Conservation (phyloP, 2,797 vertebrate genomes). For the Ctenopoma multispine region DNA sequence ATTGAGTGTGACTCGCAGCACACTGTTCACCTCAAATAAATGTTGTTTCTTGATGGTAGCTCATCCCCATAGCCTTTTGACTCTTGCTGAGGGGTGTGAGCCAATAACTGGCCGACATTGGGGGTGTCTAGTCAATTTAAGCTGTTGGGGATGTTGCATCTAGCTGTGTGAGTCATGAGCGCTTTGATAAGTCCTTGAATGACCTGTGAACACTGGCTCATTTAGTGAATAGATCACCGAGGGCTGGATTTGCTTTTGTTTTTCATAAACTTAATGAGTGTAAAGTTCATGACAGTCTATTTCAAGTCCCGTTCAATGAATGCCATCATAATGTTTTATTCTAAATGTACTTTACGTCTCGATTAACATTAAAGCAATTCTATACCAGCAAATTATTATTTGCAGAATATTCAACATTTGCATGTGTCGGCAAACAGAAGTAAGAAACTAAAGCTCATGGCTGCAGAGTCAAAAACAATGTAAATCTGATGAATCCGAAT, state of each 20-base stretch:
- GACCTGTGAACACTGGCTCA: constrained; percentile 50
- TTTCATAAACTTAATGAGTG: constrained; percentile 52
- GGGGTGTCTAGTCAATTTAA: constrained; percentile 54
- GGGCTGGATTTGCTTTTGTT: constrained; percentile 54
- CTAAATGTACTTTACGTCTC: constrained; percentile 42
- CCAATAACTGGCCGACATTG: constrained; percentile 49
- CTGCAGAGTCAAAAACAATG: constrained; percentile 42
- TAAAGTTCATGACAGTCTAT: constrained; percentile 43
- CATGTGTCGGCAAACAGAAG: constrained; percentile 40
- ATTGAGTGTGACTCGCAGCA: constrained; percentile 45
- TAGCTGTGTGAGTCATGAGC: constrained; percentile 56
- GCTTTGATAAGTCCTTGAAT: constrained; percentile 65
- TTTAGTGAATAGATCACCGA: constrained; percentile 39
- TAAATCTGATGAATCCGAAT: constrained; percentile 61
- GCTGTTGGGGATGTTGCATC: constrained; percentile 45
- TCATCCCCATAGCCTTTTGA: constrained; percentile 43
- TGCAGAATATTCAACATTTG: constrained; percentile 48
- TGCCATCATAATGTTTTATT: constrained; percentile 51
- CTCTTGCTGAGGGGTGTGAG: constrained; percentile 52
- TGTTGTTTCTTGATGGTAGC: constrained; percentile 34
- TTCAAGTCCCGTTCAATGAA: constrained; percentile 46
- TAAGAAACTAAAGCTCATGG: constrained; percentile 34
- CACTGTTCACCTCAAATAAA: constrained; percentile 49
- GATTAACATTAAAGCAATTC: constrained; percentile 58
- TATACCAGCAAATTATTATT: constrained; percentile 44